Evolutionary conservation across 1,140 invertebrate species (phyloP).

Genomic region (Agrilus planipennis): DNA sequence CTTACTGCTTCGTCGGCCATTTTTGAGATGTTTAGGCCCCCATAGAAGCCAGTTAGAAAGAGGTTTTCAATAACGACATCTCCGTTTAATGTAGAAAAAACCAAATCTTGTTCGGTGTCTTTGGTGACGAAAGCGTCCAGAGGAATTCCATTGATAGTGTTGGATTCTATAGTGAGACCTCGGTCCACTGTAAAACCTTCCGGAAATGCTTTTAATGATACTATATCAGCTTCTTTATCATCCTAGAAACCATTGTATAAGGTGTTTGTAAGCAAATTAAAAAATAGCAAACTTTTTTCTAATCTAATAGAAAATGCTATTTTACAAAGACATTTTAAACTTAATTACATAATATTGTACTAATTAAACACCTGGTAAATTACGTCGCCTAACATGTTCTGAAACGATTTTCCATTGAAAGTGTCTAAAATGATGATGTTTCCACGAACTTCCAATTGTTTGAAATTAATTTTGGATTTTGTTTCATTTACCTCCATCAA

Average conservation of each 20-base stretch:
- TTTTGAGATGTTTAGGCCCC: slow-evolving; percentile 32
- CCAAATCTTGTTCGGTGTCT: slow-evolving; percentile 32
- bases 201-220: slow-evolving; percentile 32
- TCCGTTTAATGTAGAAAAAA: slow-evolving; percentile 28
- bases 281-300: background rate
- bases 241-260: slow-evolving; percentile 13
- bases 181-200: slow-evolving; percentile 25
- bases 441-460: slow-evolving; percentile 34
- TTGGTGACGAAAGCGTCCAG: slow-evolving; percentile 34
- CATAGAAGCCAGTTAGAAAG: slow-evolving; percentile 23
- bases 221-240: slow-evolving; percentile 26
- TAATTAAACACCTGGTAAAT: slow-evolving; percentile 28
- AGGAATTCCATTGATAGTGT: slow-evolving; percentile 31
- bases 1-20: slow-evolving; percentile 29
- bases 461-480: slow-evolving; percentile 34
- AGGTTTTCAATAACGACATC: slow-evolving; percentile 34
- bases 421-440: slow-evolving; percentile 28
- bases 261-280: background rate
- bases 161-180: slow-evolving; percentile 25
- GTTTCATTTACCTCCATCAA: slow-evolving; percentile 30
- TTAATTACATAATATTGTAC: background rate
- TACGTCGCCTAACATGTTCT: slow-evolving; percentile 29
- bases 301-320: background rate
- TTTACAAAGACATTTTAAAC: background rate
- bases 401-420: slow-evolving; percentile 27